A percentile compares a stretch with the other conserved stretches of the same genome.
Evolutionary conservation across 2,888 invertebrate species (phyloP).

Genomic region (Drosophila acutilabella): DNA sequence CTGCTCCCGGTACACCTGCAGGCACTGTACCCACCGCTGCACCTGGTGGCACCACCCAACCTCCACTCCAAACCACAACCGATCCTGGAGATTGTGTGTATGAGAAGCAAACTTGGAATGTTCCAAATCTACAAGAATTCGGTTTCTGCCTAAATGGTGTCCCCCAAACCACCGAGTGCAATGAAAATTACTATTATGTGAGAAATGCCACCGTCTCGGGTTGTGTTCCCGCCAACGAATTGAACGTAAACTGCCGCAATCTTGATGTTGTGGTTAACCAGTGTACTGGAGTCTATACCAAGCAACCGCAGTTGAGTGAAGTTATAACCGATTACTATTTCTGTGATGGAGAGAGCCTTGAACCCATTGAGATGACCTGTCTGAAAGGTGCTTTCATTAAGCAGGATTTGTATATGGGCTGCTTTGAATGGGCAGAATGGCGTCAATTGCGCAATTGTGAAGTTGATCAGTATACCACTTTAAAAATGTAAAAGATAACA

Average conservation of each 20-base stretch:
- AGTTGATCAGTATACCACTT: too few relatives aligned
- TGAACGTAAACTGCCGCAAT: constrained; percentile 56
- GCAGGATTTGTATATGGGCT: constrained; percentile 57
- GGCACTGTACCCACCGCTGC: not conserved
- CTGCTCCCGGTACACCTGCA: not conserved
- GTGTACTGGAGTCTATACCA: constrained; percentile 45
- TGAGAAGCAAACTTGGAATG: constrained; percentile 40
- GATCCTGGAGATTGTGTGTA: constrained; percentile 24
- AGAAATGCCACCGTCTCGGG: constrained; percentile 48
- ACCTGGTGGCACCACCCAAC: not conserved
- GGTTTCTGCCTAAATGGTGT: constrained; percentile 37
- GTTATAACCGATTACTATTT: constrained; percentile 44
- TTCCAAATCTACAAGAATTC: constrained; percentile 27
- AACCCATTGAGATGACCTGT: constrained; percentile 37
- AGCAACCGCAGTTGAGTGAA: constrained; percentile 48
- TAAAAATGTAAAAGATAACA: too few relatives aligned
- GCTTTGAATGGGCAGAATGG: constrained; percentile 55
- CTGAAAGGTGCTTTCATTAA: constrained; percentile 37
- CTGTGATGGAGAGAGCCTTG: constrained; percentile 23
- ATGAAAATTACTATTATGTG: constrained; percentile 42
- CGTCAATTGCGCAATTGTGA: constrained; percentile 52
- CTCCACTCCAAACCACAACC: not conserved
- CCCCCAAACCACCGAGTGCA: constrained; percentile 15
- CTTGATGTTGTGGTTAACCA: constrained; percentile 2
- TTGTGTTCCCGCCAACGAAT: constrained; percentile 39